Base-by-base conservation (phyloP, 2,797 vertebrate genomes). In the Manis crassicaudata region DNA sequence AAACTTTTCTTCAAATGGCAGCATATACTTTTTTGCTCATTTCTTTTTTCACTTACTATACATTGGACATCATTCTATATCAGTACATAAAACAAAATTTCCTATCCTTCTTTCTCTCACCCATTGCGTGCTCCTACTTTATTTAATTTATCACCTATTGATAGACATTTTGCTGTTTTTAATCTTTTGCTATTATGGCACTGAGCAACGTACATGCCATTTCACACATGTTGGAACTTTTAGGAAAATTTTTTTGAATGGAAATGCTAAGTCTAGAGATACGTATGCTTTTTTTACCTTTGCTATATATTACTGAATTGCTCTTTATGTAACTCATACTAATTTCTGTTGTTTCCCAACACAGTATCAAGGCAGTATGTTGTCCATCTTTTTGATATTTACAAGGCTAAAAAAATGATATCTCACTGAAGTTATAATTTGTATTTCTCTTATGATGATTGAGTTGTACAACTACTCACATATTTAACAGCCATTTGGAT, bases 201-300 rank as follows among this genome's bases (percentile, higher is more conserved):
- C 73, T 25, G 63, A 89, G 43, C 32, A 82, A 27, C 37, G 0
- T 11, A 56, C 16, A 37, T 60, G 29, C 43, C 76, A 58, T 84
- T 72, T 84, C 58, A 67, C 10, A 32, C 17, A 50, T 52, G 4
- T 65, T 90, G 5, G 29, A 67, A 5, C 67, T 88, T 79, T 20
- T 56, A 80, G 5, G 5, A 79, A 72, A 77, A 43, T 29, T 43
- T 32, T 79, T 77, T 83, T 54, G 10, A 88, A 83, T 18, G n/a
- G n/a, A 88, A 75, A n/a, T 73, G 52, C 23, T 60, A 88, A 23
- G 13, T 84, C 70, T 79, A 83, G 27, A 18, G 10, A 84, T 54
- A 52, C 50, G 11, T 52, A 2, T 40, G 35, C 63, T 70, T 94
- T 96, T 94, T 95, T 79, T 56, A 80, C n/a, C 23, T 80, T 88